phyloP scores from a whole-genome alignment of 2,888 invertebrate species.

The Aradus depressus region DNA sequence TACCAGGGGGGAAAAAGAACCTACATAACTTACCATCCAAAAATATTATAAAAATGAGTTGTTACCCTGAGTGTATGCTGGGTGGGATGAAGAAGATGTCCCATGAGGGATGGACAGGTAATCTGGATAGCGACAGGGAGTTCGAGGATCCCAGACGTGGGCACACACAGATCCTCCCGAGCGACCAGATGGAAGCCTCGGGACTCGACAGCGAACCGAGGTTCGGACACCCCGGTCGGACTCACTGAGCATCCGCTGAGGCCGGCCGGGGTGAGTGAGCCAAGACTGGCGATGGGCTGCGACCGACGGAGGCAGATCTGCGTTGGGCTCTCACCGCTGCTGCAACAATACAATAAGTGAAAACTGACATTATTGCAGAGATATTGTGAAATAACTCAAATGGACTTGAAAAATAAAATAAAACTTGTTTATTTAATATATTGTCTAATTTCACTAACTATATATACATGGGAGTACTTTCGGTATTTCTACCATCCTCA shows the following conservation, averaged over 20 bases:
- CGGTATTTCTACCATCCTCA: too few species aligned
- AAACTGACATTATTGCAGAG: too few species aligned
- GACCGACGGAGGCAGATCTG: conserved; percentile 63
- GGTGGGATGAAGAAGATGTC: conserved; percentile 29
- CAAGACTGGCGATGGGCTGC: conserved; percentile 48
- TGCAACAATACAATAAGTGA: conserved; percentile 3
- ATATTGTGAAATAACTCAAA: too few species aligned
- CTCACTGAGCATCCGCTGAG: conserved; percentile 4
- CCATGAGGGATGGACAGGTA: conserved; percentile 29
- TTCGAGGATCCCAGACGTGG: conserved; percentile 68
- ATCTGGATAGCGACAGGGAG: conserved; percentile 52
- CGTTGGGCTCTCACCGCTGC: conserved; percentile 34
- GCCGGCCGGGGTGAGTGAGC: conserved; percentile 24
- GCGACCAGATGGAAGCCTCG: conserved; percentile 73
- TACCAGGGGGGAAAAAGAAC: too few species aligned
- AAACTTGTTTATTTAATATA: too few species aligned
- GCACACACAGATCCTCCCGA: conserved; percentile 61
- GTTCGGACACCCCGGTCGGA: conserved; percentile 56
- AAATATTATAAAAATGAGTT: not conserved
- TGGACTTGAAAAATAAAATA: too few species aligned
- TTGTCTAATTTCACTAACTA: too few species aligned
- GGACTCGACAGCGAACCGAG: conserved; percentile 61
- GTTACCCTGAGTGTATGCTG: conserved; percentile 13
- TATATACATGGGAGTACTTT: too few species aligned
- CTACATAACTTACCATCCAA: too few species aligned